phyloP scores from a whole-genome alignment of 1,140 invertebrate species.

The Listronotus oregonensis region DNA sequence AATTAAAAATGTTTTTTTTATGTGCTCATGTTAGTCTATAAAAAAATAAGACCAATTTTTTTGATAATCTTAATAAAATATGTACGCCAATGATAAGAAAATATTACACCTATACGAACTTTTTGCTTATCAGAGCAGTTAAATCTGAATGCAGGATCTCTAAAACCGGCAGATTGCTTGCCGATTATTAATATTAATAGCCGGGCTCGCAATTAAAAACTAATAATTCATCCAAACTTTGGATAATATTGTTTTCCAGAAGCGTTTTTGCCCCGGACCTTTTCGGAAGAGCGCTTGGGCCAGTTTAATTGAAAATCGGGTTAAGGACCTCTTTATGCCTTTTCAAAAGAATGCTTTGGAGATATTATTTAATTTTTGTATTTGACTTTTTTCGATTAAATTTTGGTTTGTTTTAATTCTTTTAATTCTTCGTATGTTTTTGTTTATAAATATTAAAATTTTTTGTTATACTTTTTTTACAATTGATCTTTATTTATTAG shows the following conservation, averaged over 20 bases:
- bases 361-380: too few relatives aligned
- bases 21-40: too few relatives aligned
- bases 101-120: background rate
- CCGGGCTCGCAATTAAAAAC: conserved; percentile 8
- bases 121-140: conserved; percentile 7
- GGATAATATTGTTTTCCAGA: conserved; percentile 11
- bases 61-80: too few relatives aligned
- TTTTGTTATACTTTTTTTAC: too few relatives aligned
- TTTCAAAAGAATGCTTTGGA: background rate
- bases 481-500: too few relatives aligned
- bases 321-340: conserved; percentile 1
- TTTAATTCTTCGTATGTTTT: too few relatives aligned
- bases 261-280: conserved; percentile 4
- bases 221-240: conserved; percentile 12
- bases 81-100: too few relatives aligned
- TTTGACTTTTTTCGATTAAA: too few relatives aligned
- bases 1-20: too few relatives aligned
- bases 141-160: conserved; percentile 9
- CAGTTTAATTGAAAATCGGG: background rate
- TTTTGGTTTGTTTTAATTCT: too few relatives aligned
- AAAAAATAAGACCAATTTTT: too few relatives aligned
- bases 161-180: conserved; percentile 8
- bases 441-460: too few relatives aligned
- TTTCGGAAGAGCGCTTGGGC: background rate
- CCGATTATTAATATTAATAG: conserved; percentile 17